A percentile compares a stretch with the other conserved stretches of the same genome.
Evolutionary conservation across 2,888 invertebrate genomes (phyloP).

Genomic region (Lochmaea crataegi): DNA sequence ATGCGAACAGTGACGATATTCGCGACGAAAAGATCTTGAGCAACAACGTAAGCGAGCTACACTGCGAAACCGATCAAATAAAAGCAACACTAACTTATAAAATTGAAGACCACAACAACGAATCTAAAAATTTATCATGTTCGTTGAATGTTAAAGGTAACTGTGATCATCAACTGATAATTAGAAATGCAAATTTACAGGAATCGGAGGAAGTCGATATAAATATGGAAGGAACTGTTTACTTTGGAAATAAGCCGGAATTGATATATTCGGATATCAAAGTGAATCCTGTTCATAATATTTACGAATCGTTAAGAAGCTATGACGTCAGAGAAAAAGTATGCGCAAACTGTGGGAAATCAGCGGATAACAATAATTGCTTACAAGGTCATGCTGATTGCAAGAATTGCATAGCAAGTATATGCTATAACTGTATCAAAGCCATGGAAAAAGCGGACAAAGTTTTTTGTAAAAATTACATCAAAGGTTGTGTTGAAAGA

Average conservation of each 20-base stretch:
- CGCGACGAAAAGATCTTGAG: not conserved
- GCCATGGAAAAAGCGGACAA: constrained; percentile 48
- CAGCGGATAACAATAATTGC: constrained; percentile 45
- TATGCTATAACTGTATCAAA: constrained; percentile 52
- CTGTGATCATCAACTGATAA: constrained; percentile 34
- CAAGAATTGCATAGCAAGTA: constrained; percentile 49
- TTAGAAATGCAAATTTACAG: constrained; percentile 16
- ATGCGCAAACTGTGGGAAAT: constrained; percentile 46
- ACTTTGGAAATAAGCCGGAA: constrained; percentile 39
- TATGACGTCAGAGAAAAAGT: constrained; percentile 16
- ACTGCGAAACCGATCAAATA: constrained; percentile 31
- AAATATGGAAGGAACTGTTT: constrained; percentile 43
- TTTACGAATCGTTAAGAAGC: constrained; percentile 40
- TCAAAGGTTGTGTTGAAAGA: constrained; percentile 51
- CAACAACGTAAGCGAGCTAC: constrained; percentile 9
- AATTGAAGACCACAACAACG: constrained; percentile 41
- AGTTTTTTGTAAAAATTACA: constrained; percentile 52
- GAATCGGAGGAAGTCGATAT: constrained; percentile 36
- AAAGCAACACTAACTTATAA: constrained; percentile 36
- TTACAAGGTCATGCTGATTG: constrained; percentile 52
- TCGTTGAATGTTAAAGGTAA: constrained; percentile 44
- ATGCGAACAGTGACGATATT: not conserved
- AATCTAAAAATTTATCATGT: constrained; percentile 40
- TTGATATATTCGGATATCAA: constrained; percentile 42
- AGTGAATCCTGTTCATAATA: constrained; percentile 36